Conservation (phyloP, 2,888 invertebrate species). For the Melinaea menophilus region DNA sequence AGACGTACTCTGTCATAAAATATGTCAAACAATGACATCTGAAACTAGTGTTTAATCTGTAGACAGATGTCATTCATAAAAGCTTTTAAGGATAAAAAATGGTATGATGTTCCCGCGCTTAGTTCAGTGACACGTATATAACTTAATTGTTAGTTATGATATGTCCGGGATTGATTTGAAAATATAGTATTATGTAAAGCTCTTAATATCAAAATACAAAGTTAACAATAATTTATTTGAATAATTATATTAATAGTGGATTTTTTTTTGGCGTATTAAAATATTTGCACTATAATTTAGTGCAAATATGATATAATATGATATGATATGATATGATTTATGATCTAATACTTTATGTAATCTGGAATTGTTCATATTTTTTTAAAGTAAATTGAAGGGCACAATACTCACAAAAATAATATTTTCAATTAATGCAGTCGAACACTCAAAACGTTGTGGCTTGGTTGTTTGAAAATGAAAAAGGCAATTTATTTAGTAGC, state of each 20-base stretch:
- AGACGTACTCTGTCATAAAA: no score
- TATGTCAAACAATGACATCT: no score
- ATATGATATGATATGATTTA: not conserved
- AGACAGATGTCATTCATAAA: not conserved
- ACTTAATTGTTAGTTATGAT: not conserved
- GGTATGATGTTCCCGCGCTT: not conserved
- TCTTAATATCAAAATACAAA: no score
- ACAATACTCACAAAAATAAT: not conserved
- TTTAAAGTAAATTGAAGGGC: no score
- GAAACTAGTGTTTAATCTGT: not conserved
- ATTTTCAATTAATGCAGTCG: constrained; percentile 13
- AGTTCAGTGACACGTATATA: not conserved
- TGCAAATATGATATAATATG: no score
- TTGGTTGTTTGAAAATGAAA: constrained; percentile 59
- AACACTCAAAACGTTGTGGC: constrained; percentile 35
- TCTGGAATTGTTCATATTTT: no score
- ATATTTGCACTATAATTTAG: no score
- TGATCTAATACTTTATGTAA: not conserved
- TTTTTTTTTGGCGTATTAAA: no score
- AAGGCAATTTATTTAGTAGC: constrained; percentile 66
- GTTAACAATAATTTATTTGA: no score
- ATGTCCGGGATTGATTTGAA: not conserved
- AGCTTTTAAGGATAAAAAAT: not conserved
- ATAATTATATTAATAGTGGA: no score
- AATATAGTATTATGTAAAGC: not conserved